phyloP scores from a whole-genome alignment of 2,113 vertebrate species.

The Oreochromis aureus region DNA sequence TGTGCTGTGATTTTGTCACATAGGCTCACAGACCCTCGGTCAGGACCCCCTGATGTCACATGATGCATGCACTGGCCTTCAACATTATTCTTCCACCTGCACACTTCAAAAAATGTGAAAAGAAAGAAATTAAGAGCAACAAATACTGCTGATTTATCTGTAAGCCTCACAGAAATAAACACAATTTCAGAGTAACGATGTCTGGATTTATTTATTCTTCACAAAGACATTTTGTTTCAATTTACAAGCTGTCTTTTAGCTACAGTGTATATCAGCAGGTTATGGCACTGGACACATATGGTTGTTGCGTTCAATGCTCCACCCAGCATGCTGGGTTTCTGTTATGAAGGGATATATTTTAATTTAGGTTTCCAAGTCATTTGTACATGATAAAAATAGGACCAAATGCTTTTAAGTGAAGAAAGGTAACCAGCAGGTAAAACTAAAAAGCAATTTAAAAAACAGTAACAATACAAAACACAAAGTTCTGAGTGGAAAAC shows the following conservation, averaged over 20 bases:
- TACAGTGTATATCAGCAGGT: not conserved
- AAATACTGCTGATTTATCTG: not conserved
- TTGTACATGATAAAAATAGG: not conserved
- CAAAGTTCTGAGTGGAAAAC: not conserved
- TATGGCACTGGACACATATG: not conserved
- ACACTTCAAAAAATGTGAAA: not conserved
- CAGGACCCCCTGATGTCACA: not conserved
- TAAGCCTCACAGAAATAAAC: not conserved
- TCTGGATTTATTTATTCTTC: fast-evolving
- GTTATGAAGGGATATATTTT: not conserved
- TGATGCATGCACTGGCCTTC: not conserved
- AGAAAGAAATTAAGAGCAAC: not conserved
- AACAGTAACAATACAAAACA: not conserved
- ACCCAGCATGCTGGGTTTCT: not conserved
- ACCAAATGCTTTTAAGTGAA: not conserved
- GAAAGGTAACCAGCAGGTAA: not conserved
- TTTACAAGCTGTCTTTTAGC: not conserved
- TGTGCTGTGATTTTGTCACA: not conserved
- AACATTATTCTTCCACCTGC: not conserved
- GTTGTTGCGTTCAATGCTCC: fast-evolving
- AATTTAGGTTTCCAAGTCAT: not conserved
- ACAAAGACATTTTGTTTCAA: not conserved
- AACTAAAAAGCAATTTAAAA: not conserved
- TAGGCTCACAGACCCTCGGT: not conserved
- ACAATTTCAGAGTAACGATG: not conserved